These are phyloP conservation scores for Alouatta palliata DNA, from an alignment of 2,113 vertebrate genomes.

Conservation along the genomic window DNA sequence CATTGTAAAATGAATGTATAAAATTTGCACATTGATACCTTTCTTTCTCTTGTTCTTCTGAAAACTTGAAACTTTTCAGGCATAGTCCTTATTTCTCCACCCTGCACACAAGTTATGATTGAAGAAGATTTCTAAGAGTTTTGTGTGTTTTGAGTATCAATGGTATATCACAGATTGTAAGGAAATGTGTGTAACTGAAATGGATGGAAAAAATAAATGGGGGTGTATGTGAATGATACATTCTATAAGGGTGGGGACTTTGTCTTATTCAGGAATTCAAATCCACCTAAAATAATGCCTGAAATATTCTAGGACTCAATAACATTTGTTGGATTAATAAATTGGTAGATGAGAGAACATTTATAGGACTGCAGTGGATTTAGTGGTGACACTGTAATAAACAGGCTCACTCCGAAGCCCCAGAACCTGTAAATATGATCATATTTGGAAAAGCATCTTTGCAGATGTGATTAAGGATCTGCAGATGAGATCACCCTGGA, in stretches of 20 bases:
- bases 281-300: background rate
- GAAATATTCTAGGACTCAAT: background rate
- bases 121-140: slow-evolving; percentile 31
- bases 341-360: background rate
- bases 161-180: background rate
- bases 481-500: background rate
- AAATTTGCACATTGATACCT: slow-evolving; percentile 80
- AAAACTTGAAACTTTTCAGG: slow-evolving; percentile 63
- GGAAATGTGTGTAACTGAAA: background rate
- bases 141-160: slow-evolving; percentile 46
- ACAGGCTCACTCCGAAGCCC: background rate
- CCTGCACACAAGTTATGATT: background rate
- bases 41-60: slow-evolving; percentile 63
- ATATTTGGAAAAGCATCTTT: background rate
- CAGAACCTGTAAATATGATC: background rate
- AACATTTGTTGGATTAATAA: background rate
- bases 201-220: background rate
- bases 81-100: slow-evolving; percentile 7
- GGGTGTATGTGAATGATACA: background rate
- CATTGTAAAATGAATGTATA: slow-evolving; percentile 81
- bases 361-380: background rate
- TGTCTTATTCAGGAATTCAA: background rate
- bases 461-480: background rate
- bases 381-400: background rate
- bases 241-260: background rate